Percentiles rank a stretch among this genome's conserved stretches.
phyloP scores from a whole-genome alignment of 1,140 invertebrate genomes.

The Glomeris maerens region DNA sequence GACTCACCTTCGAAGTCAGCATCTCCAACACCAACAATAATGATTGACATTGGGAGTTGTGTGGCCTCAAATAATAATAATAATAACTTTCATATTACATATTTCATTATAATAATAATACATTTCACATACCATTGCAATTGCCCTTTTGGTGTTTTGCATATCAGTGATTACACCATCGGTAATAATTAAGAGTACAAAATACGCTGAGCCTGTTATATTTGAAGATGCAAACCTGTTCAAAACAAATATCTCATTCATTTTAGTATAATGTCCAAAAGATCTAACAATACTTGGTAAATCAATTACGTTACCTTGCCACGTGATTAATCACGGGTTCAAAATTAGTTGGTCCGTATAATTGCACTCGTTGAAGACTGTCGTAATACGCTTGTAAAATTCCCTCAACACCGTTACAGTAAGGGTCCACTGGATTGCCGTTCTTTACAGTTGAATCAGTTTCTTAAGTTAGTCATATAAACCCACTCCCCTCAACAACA shows the following conservation, averaged over 20 bases:
- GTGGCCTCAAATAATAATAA: slow-evolving; percentile 31
- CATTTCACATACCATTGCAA: neutral
- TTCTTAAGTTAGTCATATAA: too few relatives aligned
- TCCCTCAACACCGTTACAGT: slow-evolving; percentile 38
- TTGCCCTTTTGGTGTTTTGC: neutral
- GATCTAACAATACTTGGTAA: too few relatives aligned
- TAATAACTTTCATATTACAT: neutral
- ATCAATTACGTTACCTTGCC: too few relatives aligned
- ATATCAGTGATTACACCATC: slow-evolving; percentile 43
- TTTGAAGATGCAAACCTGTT: slow-evolving; percentile 16
- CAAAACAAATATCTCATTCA: too few relatives aligned
- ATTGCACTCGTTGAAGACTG: slow-evolving; percentile 37
- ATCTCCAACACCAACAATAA: slow-evolving; percentile 45
- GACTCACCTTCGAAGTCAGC: slow-evolving; percentile 40
- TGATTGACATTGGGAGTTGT: slow-evolving; percentile 41
- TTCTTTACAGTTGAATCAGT: too few relatives aligned
- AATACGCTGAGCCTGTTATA: slow-evolving; percentile 41
- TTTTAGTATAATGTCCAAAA: too few relatives aligned
- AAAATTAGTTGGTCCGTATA: slow-evolving; percentile 52
- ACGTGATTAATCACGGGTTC: slow-evolving; percentile 46
- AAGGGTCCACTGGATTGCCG: slow-evolving; percentile 40
- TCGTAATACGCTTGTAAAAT: slow-evolving; percentile 35
- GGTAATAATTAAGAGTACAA: slow-evolving; percentile 47
- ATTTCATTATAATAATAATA: neutral
- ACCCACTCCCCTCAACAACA: too few relatives aligned